These are phyloP conservation scores for Pasiphila rectangulata DNA, from an alignment of 2,888 invertebrate species.

Conservation along the genomic window DNA sequence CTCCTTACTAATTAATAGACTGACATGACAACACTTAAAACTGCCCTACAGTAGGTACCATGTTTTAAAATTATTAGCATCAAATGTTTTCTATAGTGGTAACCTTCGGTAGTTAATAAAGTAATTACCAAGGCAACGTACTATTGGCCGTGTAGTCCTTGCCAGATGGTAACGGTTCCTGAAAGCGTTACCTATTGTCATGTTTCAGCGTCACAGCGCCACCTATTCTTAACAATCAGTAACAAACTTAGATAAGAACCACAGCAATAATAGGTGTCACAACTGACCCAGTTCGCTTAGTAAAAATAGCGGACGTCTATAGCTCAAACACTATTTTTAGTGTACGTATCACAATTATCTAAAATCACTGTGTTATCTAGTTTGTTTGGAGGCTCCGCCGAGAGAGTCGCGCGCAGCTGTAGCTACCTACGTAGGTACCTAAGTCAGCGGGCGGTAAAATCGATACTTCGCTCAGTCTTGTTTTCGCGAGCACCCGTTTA, in stretches of 20 bases:
- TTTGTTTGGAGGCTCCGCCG: slow-evolving; percentile 34
- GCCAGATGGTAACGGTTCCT: not conserved
- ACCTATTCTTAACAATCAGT: slow-evolving; percentile 38
- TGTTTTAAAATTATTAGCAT: too few species aligned
- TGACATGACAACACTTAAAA: too few species aligned
- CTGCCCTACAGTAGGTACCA: too few species aligned
- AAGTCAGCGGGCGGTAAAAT: slow-evolving; percentile 40
- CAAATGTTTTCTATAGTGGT: not conserved
- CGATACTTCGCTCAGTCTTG: slow-evolving; percentile 54
- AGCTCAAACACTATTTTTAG: slow-evolving; percentile 79
- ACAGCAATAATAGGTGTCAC: slow-evolving; percentile 46
- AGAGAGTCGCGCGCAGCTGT: slow-evolving; percentile 21
- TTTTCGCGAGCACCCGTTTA: slow-evolving; percentile 59
- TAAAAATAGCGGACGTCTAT: slow-evolving; percentile 78
- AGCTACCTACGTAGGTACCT: slow-evolving; percentile 30
- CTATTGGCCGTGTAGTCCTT: not conserved
- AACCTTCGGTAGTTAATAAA: not conserved
- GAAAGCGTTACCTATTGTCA: not conserved
- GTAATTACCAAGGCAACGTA: not conserved
- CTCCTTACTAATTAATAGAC: too few species aligned
- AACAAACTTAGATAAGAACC: slow-evolving; percentile 44
- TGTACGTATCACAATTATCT: slow-evolving; percentile 69
- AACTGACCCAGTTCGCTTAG: slow-evolving; percentile 69
- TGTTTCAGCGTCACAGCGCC: slow-evolving; percentile 32
- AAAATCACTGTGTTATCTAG: slow-evolving; percentile 58